Base-by-base conservation (phyloP, 2,888 invertebrate genomes). In the Pachliopta kotzebuea region DNA sequence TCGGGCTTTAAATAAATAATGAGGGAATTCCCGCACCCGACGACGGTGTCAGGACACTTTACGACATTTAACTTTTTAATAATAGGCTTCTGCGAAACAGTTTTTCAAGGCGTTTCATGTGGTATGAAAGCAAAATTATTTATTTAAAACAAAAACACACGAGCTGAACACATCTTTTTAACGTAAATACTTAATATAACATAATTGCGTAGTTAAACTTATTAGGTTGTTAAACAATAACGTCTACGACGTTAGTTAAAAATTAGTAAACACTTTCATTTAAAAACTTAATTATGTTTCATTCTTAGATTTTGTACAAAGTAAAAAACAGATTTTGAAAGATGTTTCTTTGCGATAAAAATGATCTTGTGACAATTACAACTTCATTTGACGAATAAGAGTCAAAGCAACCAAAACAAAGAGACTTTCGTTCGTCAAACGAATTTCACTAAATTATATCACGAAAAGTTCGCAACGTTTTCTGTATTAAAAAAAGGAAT, bases 1-100 rank as follows among this genome's bases (percentile, higher is more conserved):
- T 86, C 79, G 76, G 74, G 79, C 74, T 85, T 82, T 90, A 86
- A 90, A 90, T 90, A 89, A 86, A 85, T 87, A 84, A 90, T 85
- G 84, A 88, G 90, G 83, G 90, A 90, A 89, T 74, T 67, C 67
- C 67, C 66, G 74, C 86, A 86, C 74, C 76, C 78, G 86, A 77
- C 69, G 72, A 65, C 42, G 55, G 60, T 55, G 71, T 73, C 76
- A 71, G 72, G 74, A 75, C 75, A 75, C 76, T 77, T 72, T 74
- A 70, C 75, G 75, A 73, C 75, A 76, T 75, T 74, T 77, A 77
- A 78, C 80, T 83, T 76, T 80, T 85, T 85, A 83, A 85, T 85
- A 81, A 84, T 78, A 74, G 71, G 68, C 63, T 64, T 57, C 62
- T 56, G 56, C 59, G 63, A 56, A 60, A 57, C 68, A 60, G 29